These are phyloP conservation scores for Nephotettix cincticeps DNA, from an alignment of 1,140 invertebrate species.

Conservation along the genomic window DNA sequence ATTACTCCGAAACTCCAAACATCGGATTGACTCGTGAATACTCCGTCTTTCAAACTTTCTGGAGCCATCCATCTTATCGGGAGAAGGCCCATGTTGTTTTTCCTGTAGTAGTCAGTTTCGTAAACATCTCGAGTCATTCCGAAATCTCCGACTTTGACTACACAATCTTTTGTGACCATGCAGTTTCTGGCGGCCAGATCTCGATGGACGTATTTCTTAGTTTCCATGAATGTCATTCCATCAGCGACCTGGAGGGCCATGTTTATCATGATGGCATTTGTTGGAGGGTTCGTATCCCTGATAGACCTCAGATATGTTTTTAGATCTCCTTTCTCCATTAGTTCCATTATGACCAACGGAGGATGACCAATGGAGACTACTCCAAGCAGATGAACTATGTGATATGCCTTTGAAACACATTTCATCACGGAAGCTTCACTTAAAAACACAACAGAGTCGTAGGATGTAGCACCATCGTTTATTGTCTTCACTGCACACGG, in stretches of 20 bases:
- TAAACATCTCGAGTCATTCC: slow-evolving; percentile 97
- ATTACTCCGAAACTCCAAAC: slow-evolving; percentile 97
- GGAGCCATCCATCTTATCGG: slow-evolving; percentile 89
- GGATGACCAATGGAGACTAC: slow-evolving; percentile 93
- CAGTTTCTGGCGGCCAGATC: slow-evolving; percentile 98
- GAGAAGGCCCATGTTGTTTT: slow-evolving; percentile 85
- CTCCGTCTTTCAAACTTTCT: slow-evolving; percentile 93
- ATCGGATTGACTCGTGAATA: slow-evolving; percentile 89
- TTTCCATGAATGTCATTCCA: slow-evolving; percentile 95
- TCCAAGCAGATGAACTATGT: slow-evolving; percentile 91
- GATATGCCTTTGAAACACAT: slow-evolving; percentile 71
- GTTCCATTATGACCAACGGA: slow-evolving; percentile 93
- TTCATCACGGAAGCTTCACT: slow-evolving; percentile 97
- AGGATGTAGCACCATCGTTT: slow-evolving; percentile 76
- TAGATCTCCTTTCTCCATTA: slow-evolving; percentile 94
- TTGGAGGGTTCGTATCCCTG: slow-evolving; percentile 48
- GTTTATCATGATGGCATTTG: slow-evolving; percentile 50
- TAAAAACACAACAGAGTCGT: slow-evolving; percentile 82
- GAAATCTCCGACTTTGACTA: slow-evolving; percentile 95
- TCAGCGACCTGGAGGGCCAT: slow-evolving; percentile 98
- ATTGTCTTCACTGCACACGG: slow-evolving; percentile 93
- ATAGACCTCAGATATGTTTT: slow-evolving; percentile 80
- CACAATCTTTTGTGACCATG: slow-evolving; percentile 88
- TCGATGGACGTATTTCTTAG: slow-evolving; percentile 94
- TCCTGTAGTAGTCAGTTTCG: slow-evolving; percentile 95